Evolutionary conservation across 2,797 vertebrate species (phyloP).

Genomic region (Crypturellus tataupa): DNA sequence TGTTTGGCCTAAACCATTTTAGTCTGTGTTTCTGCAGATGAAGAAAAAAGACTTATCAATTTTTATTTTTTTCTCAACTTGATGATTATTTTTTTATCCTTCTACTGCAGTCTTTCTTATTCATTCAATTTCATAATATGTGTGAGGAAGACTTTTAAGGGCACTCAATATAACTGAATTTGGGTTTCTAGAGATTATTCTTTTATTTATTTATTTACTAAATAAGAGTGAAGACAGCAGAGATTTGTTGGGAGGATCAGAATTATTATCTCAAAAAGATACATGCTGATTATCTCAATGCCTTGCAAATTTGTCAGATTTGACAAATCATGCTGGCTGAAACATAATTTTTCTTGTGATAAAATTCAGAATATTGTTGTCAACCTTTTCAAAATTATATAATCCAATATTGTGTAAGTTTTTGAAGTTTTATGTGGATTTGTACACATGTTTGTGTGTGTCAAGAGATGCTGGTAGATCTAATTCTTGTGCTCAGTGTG

Average conservation of each 20-base stretch:
- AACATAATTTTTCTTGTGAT: background rate
- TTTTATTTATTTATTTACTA: background rate
- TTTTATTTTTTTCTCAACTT: background rate
- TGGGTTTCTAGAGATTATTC: background rate
- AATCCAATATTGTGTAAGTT: background rate
- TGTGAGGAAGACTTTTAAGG: background rate
- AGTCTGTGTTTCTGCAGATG: background rate
- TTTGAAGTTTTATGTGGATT: background rate
- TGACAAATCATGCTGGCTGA: background rate
- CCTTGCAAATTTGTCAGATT: background rate
- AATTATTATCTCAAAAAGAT: background rate
- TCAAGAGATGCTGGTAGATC: background rate
- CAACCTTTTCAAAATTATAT: background rate
- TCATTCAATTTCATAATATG: background rate
- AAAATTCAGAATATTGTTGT: background rate
- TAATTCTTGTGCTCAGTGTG: background rate
- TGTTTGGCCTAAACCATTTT: background rate
- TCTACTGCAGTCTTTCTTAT: background rate
- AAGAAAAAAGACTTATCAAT: background rate
- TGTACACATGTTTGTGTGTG: background rate
- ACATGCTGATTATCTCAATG: background rate
- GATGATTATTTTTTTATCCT: background rate
- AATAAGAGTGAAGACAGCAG: background rate
- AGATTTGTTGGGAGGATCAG: background rate
- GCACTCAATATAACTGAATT: background rate